phyloP scores from a whole-genome alignment of 1,140 invertebrate species.

The Zophobas morio region DNA sequence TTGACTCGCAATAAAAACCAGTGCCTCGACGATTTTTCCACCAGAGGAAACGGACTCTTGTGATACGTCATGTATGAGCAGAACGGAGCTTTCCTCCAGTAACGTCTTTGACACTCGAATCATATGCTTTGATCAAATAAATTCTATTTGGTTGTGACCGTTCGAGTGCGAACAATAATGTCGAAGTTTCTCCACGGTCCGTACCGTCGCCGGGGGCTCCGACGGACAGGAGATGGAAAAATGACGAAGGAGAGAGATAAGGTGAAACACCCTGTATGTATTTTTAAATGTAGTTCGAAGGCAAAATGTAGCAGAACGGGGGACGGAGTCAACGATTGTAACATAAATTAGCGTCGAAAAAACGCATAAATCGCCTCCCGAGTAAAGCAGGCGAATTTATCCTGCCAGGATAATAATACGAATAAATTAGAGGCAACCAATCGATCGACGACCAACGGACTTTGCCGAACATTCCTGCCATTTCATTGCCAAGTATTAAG shows the following conservation, averaged over 20 bases:
- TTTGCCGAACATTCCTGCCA: too few species aligned
- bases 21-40: not conserved
- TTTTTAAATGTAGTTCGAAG: too few species aligned
- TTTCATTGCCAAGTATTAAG: too few species aligned
- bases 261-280: not conserved
- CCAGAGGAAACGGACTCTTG: conserved; percentile 44
- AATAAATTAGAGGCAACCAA: too few species aligned
- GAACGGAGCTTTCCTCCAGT: conserved; percentile 42
- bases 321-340: too few species aligned
- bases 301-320: too few species aligned
- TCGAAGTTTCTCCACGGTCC: conserved; percentile 30
- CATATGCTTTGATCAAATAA: conserved; percentile 60
- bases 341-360: too few species aligned
- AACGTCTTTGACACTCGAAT: conserved; percentile 56
- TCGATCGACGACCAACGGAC: too few species aligned
- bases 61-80: conserved; percentile 39
- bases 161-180: conserved; percentile 52
- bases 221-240: too few species aligned
- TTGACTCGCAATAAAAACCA: conserved; percentile 4
- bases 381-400: too few species aligned
- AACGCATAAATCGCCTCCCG: too few species aligned
- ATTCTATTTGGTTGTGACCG: conserved; percentile 51
- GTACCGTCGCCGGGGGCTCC: not conserved
- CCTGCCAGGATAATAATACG: too few species aligned
- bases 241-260: not conserved